Evolutionary conservation across 2,797 vertebrate species (phyloP), one percentile per base, ranked within the genome.

Genomic region (Rhinatrema bivittatum): DNA sequence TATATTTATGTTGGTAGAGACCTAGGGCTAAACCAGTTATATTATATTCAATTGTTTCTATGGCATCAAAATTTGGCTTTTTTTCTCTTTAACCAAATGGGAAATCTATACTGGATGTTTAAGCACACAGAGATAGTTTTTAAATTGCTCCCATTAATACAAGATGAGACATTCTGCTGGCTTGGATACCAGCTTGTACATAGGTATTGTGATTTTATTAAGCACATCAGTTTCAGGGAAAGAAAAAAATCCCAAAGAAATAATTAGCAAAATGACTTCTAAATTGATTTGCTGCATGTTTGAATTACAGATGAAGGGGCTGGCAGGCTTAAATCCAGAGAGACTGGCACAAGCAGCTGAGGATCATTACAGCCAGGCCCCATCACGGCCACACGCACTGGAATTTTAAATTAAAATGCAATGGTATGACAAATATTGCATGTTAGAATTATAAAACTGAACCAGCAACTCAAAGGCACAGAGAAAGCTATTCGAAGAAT

Each of bases 251-350:
- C 3, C 38, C 12, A 25, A 19, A 37, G 20, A 49, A 59, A 40
- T 7, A 39, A 45, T 16, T 25, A 62, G 19, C 19, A 13, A 42
- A 53, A 42, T 20, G 28, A 13, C 45, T 33, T 38, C n/a, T 42
- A 43, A 36, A 32, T 46, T 55, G 22, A 11, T 35, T 48, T 48
- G 9, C 39, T 26, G 18, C 16, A 26, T 2, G 2, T 33, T n/a
- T 55, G 41, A 61, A 35, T 44, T 36, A 45, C n/a, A 49, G 25
- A 56, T 13, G 5, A 47, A 31, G 16, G 38, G 31, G 26, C 22
- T 37, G 33, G 16, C 13, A 21, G 36, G 28, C 27, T 36, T 38
- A 55, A 35, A 37, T 29, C 21, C 10, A 15, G 25, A 0, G 5
- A 48, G 12, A 24, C 36, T 47, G 58, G 30, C 5, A 41, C 14